Base-by-base conservation (phyloP, 2,888 invertebrate genomes). In the Drosophila lutescens region DNA sequence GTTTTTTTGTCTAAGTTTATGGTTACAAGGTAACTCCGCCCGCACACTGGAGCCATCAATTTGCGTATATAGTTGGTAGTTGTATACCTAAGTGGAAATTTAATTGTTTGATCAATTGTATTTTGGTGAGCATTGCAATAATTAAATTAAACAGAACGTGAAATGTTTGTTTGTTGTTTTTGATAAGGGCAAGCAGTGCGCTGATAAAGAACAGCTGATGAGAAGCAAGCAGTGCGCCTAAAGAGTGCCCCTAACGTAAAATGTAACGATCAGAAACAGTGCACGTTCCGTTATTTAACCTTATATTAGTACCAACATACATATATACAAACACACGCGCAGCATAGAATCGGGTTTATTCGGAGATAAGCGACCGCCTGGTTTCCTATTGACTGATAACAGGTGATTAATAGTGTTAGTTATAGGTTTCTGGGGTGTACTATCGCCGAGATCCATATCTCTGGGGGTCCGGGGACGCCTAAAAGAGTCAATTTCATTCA, bases 81-180 rank as follows among this genome's bases (percentile, higher is more conserved):
- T 54, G 50, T 71, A 69, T 32, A 62, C 70, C 40, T 71, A 71
- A 63, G 71, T 71, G 65, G 41, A 53, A 56, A 49, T 63, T 63
- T 63, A 59, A 53, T 46, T 63, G 63, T 70, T 71, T 71, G 44
- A 49, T 70, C 47, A 57, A 68, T 62, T 63, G 63, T 71, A 57
- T 70, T 69, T 71, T 71, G 62, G 71, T 63, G 70, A 70, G 51
- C 51, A 53, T 70, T 71, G 62, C 71, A 71, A 69, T 68, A 61
- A 71, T 54, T 70, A 71, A 63, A 71, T 54, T 71, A 43, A 57
- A 70, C 23, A 40, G 44, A 54, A 55, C 15, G 15, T 62, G 46
- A 23, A 10, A 20, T 26, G n/a, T 12, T 10, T 43, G 32, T 40
- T 40, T 43, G 43, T 43, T 17, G 13, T 46, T 36, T 41, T 9